These are phyloP conservation scores for Prionailurus bengalensis DNA, from an alignment of 2,113 vertebrate species.

Conservation along the genomic window DNA sequence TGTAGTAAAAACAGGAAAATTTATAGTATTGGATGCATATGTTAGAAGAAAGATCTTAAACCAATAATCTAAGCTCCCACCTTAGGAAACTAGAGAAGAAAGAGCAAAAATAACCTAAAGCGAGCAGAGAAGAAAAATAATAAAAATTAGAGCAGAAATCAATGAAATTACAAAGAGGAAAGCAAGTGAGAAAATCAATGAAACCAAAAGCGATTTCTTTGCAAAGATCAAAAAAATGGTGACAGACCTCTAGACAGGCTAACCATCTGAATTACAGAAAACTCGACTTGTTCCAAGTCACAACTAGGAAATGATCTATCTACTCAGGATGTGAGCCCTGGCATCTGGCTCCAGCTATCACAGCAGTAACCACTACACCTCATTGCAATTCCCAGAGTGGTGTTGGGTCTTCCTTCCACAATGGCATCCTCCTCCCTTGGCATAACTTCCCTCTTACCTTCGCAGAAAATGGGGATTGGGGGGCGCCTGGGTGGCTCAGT, in stretches of 20 bases:
- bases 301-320: background rate
- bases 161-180: background rate
- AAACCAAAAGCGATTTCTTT: background rate
- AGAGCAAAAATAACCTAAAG: slow-evolving; percentile 4
- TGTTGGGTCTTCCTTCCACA: background rate
- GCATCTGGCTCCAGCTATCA: background rate
- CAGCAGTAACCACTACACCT: no score
- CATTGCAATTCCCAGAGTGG: accelerated
- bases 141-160: background rate
- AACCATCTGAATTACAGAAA: background rate
- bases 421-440: no score
- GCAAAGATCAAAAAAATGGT: background rate
- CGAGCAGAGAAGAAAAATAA: background rate
- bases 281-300: background rate
- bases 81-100: background rate
- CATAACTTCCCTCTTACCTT: background rate
- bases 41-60: background rate
- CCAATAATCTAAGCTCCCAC: background rate
- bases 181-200: background rate
- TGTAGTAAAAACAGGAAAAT: background rate
- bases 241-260: background rate
- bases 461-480: background rate
- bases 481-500: no score
- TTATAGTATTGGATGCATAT: background rate
- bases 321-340: background rate